Conservation (phyloP, 2,113 vertebrate genomes). For the Siniperca chuatsi region DNA sequence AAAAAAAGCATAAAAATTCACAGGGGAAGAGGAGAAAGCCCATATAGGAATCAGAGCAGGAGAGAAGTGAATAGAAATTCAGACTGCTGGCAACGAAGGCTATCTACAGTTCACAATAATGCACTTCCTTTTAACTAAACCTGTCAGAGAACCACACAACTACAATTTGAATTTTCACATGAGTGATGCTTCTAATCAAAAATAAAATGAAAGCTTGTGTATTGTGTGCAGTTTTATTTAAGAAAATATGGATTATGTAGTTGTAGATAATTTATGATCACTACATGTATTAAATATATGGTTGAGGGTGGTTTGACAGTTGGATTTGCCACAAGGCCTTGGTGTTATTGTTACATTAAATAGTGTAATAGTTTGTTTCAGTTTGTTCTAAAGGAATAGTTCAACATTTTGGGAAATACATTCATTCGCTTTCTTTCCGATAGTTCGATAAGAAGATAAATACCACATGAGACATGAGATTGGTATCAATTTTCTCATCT, state of each 20-base stretch:
- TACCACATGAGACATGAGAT: neutral
- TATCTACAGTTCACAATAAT: constrained; percentile 46
- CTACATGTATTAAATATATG: neutral
- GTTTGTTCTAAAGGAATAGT: neutral
- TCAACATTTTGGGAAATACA: neutral
- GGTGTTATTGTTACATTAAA: neutral
- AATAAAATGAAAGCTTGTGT: constrained; percentile 13
- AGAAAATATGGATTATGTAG: constrained; percentile 6
- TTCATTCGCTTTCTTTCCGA: neutral
- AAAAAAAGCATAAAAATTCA: constrained; percentile 49
- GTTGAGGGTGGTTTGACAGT: neutral
- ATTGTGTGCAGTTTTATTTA: neutral
- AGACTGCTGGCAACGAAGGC: constrained; percentile 34
- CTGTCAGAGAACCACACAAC: constrained; percentile 38
- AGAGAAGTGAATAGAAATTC: constrained; percentile 36
- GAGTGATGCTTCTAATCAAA: constrained; percentile 26
- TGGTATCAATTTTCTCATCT: neutral
- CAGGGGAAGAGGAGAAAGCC: constrained; percentile 43
- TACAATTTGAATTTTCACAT: constrained; percentile 24
- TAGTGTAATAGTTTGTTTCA: neutral
- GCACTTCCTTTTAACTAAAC: constrained; percentile 30
- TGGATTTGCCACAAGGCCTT: neutral
- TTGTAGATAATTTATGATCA: constrained; percentile 7
- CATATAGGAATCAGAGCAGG: constrained; percentile 39
- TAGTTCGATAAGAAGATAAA: neutral